A percentile compares a stretch with the other conserved stretches of the same genome.
Evolutionary conservation across 23 tunicate species (phyloP).

Genomic region (Styela plicata): DNA sequence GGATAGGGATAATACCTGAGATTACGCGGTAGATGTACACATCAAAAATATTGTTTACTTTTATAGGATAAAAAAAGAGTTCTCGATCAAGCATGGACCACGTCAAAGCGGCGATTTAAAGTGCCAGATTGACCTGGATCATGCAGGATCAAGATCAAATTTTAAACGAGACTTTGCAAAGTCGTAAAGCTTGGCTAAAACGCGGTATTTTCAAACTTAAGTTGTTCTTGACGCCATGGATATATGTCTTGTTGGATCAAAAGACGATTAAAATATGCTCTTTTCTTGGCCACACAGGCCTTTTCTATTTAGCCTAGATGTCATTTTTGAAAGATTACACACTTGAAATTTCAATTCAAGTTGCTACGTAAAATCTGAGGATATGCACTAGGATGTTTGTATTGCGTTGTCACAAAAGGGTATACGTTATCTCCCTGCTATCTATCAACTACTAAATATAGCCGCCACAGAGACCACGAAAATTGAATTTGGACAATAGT

Average conservation of each 20-base stretch:
- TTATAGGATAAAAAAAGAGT: too few relatives aligned
- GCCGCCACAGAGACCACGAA: neutral
- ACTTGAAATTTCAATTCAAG: too few relatives aligned
- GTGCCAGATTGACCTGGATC: too few relatives aligned
- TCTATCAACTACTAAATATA: neutral
- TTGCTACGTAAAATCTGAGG: neutral
- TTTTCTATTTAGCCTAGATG: too few relatives aligned
- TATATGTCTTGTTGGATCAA: neutral
- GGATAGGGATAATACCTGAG: neutral
- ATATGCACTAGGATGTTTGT: neutral
- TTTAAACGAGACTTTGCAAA: too few relatives aligned
- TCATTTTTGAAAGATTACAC: too few relatives aligned
- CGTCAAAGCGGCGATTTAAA: too few relatives aligned
- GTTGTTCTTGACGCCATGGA: neutral
- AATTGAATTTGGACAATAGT: neutral
- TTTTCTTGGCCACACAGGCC: neutral
- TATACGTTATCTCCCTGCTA: neutral
- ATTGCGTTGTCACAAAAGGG: neutral
- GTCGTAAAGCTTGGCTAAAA: neutral
- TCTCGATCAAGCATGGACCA: neutral
- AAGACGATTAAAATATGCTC: neutral
- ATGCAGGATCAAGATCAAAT: too few relatives aligned
- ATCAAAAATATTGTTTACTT: neutral
- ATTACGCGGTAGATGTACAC: neutral
- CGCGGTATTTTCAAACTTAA: neutral